These are phyloP conservation scores for Cosmopolites sordidus DNA, from an alignment of 2,888 invertebrate genomes.

Conservation along the genomic window DNA sequence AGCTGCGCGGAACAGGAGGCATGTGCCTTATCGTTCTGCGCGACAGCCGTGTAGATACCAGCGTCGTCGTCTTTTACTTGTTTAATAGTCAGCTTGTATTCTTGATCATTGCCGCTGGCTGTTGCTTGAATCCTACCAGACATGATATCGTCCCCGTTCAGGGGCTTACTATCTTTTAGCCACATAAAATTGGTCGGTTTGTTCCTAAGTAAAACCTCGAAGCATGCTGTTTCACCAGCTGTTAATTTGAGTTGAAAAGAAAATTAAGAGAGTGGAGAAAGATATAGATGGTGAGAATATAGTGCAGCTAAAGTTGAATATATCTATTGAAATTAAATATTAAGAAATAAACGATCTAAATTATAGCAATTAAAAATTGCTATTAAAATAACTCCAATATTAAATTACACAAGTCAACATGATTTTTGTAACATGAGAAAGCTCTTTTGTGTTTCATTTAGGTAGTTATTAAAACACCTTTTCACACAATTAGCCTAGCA, in stretches of 20 bases:
- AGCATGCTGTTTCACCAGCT: conserved; percentile 81
- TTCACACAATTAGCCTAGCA: too few species aligned
- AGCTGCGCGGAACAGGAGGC: conserved; percentile 83
- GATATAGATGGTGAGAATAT: too few species aligned
- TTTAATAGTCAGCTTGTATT: conserved; percentile 68
- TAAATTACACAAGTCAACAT: too few species aligned
- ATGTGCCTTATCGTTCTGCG: conserved; percentile 75
- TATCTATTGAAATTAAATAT: too few species aligned
- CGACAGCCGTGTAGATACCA: conserved; percentile 88
- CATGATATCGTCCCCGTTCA: conserved; percentile 63
- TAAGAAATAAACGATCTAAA: too few species aligned
- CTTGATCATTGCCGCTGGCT: conserved; percentile 56
- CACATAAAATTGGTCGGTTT: conserved; percentile 68
- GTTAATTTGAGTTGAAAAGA: conserved; percentile 9
- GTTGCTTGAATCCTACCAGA: conserved; percentile 69
- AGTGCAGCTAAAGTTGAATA: too few species aligned
- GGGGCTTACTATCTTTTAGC: conserved; percentile 82
- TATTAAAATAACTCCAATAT: too few species aligned
- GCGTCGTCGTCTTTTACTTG: conserved; percentile 73
- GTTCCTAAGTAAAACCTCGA: conserved; percentile 71
- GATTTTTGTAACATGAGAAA: too few species aligned
- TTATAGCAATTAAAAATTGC: too few species aligned
- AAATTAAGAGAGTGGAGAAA: conserved; percentile 8
- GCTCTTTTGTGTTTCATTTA: too few species aligned
- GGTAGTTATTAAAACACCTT: too few species aligned